These are phyloP conservation scores for Falco concolor DNA, from an alignment of 2,797 vertebrate species.

Conservation along the genomic window DNA sequence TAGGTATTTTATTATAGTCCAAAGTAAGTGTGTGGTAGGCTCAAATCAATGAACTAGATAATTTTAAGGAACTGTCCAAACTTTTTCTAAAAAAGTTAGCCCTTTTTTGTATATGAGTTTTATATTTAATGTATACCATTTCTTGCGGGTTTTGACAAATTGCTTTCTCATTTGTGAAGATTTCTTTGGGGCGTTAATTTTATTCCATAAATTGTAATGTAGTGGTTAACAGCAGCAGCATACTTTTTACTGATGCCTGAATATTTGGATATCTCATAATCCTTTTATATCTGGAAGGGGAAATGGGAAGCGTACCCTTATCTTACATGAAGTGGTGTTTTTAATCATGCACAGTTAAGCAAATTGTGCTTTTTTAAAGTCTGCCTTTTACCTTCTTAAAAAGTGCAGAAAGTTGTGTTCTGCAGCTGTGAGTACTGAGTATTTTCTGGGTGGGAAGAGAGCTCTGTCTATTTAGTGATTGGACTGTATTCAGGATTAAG, in stretches of 20 bases:
- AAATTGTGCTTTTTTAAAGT: slow-evolving; percentile 20
- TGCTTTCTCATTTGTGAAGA: slow-evolving; percentile 60
- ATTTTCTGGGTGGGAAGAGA: background rate
- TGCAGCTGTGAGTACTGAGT: background rate
- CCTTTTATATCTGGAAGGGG: slow-evolving; percentile 16
- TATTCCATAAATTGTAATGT: slow-evolving; percentile 51
- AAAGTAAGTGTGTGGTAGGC: slow-evolving; percentile 62
- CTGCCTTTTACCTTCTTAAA: background rate
- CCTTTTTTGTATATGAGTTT: slow-evolving; percentile 68
- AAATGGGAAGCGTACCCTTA: background rate
- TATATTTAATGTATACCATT: slow-evolving; percentile 71
- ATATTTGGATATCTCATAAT: background rate
- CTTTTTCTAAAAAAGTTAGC: slow-evolving; percentile 7
- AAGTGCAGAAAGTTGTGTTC: background rate
- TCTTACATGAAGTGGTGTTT: background rate
- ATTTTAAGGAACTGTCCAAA: slow-evolving; percentile 54
- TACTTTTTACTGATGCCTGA: slow-evolving; percentile 48
- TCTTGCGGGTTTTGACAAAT: slow-evolving; percentile 69
- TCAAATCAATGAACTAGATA: slow-evolving; percentile 57
- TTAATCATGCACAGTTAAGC: slow-evolving; percentile 26
- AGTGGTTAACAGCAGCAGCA: slow-evolving; percentile 28
- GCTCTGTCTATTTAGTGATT: background rate
- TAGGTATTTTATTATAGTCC: slow-evolving; percentile 60
- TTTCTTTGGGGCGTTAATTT: slow-evolving; percentile 51
- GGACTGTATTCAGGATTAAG: background rate